Evolutionary conservation across 1,140 invertebrate genomes (phyloP), one percentile per base, ranked within the genome.

Genomic region (Hypothenemus hampei): DNA sequence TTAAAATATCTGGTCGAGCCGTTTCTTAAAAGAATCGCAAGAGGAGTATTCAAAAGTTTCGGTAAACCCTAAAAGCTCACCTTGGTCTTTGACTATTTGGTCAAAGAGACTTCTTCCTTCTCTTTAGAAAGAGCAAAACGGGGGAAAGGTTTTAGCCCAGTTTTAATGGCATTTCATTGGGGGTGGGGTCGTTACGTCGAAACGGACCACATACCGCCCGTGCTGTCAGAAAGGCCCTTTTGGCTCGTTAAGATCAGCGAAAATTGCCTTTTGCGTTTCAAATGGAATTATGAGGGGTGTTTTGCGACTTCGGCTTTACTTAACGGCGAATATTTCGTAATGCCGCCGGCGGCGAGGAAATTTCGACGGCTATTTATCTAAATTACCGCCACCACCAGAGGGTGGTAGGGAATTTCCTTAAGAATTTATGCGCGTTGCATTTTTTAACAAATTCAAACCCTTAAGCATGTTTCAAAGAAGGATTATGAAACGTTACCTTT

Each of bases 261-360:
- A 51, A 51, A 51, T 51, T 51, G 48, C 47, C 47, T 49, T 29
- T 51, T 51, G 48, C 48, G 48, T 51, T 51, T 41, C 48, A 41
- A 51, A 51, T 51, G 48, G 48, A 51, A 51, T 51, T 51, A 51
- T 51, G 48, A 51, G 48, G 48, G 48, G 48, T 41, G 48, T 51
- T 51, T 41, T 51, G 48, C 41, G 48, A 51, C 48, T 51, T 51
- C 21, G 48, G 36, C 48, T 29, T 37, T 48, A 48, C 46, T 48
- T 48, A 48, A 35, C 37, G 36, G 26, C 1, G 21, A 40, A 51
- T 26, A 41, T 51, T 51, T 51, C 48, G 22, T 41, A 51, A 51
- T 41, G 15, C 36, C 19, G 13, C 26, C 8, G n/a, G n/a, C n/a
- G 18, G 44, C 44, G 19, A 13, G 20, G 33, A 22, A 37, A 49